Evolutionary conservation across 1,140 invertebrate genomes (phyloP).

Genomic region (Microplitis mediator): DNA sequence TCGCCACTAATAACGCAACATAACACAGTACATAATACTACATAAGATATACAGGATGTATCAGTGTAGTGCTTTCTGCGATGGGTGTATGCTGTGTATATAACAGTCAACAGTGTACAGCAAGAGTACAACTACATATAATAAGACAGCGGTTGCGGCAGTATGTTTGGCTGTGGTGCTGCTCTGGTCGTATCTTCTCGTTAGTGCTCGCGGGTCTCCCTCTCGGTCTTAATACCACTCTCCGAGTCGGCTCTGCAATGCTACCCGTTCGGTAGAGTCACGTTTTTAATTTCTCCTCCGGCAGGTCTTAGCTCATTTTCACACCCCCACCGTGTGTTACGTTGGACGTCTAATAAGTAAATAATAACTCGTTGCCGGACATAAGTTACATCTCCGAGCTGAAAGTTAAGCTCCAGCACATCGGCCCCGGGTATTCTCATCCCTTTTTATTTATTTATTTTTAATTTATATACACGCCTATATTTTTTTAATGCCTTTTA

Average conservation of each 20-base stretch:
- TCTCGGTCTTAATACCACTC: neutral
- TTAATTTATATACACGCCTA: neutral
- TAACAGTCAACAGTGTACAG: neutral
- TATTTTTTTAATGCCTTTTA: neutral
- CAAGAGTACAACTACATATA: neutral
- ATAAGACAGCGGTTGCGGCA: constrained; percentile 12
- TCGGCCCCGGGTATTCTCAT: neutral
- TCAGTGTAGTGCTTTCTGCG: no score
- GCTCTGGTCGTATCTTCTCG: constrained; percentile 39
- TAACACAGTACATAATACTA: constrained; percentile 14
- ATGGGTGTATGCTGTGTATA: no score
- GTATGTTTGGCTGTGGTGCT: constrained; percentile 17
- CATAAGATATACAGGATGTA: no score
- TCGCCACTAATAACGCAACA: constrained; percentile 6
- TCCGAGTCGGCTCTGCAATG: constrained; percentile 12
- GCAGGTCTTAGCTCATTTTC: constrained; percentile 35
- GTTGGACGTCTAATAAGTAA: constrained; percentile 34
- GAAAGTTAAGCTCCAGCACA: neutral
- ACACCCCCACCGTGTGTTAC: constrained; percentile 21
- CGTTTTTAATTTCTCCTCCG: constrained; percentile 40
- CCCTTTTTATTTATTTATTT: neutral
- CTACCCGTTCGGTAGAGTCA: constrained; percentile 34
- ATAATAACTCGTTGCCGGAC: constrained; percentile 36
- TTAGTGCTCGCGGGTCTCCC: constrained; percentile 26
- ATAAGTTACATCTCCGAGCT: constrained; percentile 19